Evolutionary conservation across 2,888 invertebrate genomes (phyloP), one percentile per base, ranked within the genome.

Genomic region (Nomada ruficornis): DNA sequence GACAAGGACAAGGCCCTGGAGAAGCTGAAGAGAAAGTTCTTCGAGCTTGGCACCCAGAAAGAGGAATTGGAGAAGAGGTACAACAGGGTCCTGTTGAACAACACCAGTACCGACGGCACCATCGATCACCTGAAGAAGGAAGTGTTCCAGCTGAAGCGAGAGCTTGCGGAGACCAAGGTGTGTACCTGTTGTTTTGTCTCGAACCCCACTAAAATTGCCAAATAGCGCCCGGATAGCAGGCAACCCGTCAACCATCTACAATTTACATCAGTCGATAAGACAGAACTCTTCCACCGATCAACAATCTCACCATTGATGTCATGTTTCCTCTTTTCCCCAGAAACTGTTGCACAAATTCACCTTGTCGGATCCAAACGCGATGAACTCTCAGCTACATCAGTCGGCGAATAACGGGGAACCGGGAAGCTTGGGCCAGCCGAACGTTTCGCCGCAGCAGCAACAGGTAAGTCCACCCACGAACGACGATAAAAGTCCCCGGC

Each of bases 391-490:
- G 23, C 47, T 80, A 2, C 74, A 84, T 11, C 86, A 87, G 64
- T 77, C 84, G 65, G 15, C 26, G 55, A 11, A n/a, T n/a, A 59
- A 18, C 26, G 65, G 20, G 9, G 44, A 50, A 20, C 44, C 75
- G 57, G 62, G 18, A 10, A 71, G n/a, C 36, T 47, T 71, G 36
- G 86, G 81, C 42, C 82, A 82, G 47, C 80, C 72, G n/a, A 82
- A 76, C 20, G 57, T 59, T 57, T 84, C 89, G 54, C 86, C 88
- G 60, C 80, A 77, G 13, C 88, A 87, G n/a, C 90, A 91, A 83
- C 93, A 93, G 93, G 93, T 93, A 93, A 93, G 93, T 92, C 88
- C 87, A 68, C 90, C 91, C 64, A 91, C 87, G 85, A 89, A 91
- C 88, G 89, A 89, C 80, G 89, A 82, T 77, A 89, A 87, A 76